These are phyloP conservation scores for Meteorus cinctellus DNA, from an alignment of 2,888 invertebrate genomes.

Conservation along the genomic window DNA sequence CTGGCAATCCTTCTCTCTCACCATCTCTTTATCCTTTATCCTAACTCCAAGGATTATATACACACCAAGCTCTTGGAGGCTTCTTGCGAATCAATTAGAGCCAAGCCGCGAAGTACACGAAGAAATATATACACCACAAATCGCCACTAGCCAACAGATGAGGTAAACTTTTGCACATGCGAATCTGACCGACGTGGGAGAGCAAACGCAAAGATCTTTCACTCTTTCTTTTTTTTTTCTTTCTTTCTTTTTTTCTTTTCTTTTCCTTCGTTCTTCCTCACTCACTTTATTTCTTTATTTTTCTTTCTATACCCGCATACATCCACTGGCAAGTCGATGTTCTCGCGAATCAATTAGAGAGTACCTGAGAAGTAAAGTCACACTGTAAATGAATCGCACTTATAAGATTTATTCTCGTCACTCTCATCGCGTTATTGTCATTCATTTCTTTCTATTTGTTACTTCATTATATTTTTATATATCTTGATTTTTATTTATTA, in stretches of 20 bases:
- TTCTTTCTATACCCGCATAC: background rate
- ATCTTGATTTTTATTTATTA: background rate
- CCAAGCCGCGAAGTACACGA: conserved; percentile 39
- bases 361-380: conserved; percentile 39
- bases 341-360: conserved; percentile 45
- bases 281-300: background rate
- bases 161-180: conserved; percentile 6
- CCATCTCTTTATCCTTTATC: background rate
- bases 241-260: background rate
- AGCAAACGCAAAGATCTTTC: background rate
- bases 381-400: conserved; percentile 38
- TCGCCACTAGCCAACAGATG: background rate
- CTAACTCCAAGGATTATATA: background rate
- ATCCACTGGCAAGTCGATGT: conserved; percentile 32
- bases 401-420: conserved; percentile 37
- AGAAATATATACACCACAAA: conserved; percentile 20
- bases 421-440: conserved; percentile 9
- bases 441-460: conserved; percentile 5
- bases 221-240: background rate
- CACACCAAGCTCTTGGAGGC: background rate
- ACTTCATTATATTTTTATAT: background rate
- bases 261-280: background rate
- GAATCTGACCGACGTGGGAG: conserved; percentile 3
- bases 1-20: background rate
- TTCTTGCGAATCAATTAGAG: conserved; percentile 46